phyloP scores from a whole-genome alignment of 2,113 vertebrate species.

The Procavia capensis region DNA sequence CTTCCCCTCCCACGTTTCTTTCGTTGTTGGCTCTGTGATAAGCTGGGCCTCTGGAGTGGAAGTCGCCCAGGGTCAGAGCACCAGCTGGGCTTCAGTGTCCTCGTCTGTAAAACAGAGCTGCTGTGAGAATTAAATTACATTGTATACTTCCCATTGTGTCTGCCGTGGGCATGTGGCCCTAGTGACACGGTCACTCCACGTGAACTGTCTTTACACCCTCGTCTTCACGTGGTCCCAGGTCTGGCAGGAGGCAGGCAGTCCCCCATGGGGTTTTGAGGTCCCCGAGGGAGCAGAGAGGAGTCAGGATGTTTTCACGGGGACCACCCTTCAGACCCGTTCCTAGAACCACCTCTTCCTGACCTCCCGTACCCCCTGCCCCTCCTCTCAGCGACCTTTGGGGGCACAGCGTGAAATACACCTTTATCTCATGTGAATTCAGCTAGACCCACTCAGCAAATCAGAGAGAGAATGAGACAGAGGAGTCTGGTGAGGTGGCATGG shows the following conservation, averaged over 20 bases:
- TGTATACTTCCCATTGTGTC: background rate
- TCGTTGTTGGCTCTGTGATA: background rate
- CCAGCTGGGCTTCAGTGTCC: background rate
- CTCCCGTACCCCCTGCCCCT: background rate
- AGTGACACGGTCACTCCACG: background rate
- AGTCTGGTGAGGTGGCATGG: background rate
- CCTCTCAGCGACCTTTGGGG: background rate
- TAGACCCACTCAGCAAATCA: background rate
- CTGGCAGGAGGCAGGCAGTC: background rate
- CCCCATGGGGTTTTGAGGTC: background rate
- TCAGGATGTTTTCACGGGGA: background rate
- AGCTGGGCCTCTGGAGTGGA: background rate
- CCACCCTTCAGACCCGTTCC: background rate
- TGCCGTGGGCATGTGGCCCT: background rate
- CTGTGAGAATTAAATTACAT: background rate
- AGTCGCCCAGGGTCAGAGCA: background rate
- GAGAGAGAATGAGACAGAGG: background rate
- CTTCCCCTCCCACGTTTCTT: background rate
- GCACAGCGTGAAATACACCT: background rate
- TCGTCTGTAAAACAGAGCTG: background rate
- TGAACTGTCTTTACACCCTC: background rate
- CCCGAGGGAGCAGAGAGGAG: background rate
- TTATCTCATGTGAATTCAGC: background rate
- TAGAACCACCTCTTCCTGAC: background rate
- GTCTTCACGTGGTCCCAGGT: background rate